Base-by-base conservation (phyloP, 2,888 invertebrate genomes). In the Drymonia ruficornis region DNA sequence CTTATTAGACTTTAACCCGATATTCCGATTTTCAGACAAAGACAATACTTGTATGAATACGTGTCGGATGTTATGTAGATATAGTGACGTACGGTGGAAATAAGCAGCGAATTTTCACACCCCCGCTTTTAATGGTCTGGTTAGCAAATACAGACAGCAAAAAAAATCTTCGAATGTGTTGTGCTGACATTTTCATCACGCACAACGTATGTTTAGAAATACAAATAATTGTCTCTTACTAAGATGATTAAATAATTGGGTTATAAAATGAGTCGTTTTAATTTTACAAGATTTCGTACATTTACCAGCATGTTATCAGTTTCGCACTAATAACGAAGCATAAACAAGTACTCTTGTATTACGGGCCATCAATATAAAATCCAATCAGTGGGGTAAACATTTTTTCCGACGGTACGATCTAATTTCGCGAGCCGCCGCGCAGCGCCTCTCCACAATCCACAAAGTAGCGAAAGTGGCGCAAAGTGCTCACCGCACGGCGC, bases 61-160 rank as follows among this genome's bases (percentile, higher is more conserved):
- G 9, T 46, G 42, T 44, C 31, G 56, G 50, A 16, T 42, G 51
- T 50, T 50, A 65, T 62, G 55, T 65, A 67, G 64, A 72, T 64
- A 57, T 64, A 53, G 56, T 48, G 42, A 59, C 68, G 70, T 64
- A 67, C 67, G 56, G 73, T 67, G 83, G 82, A 87, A 87, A 87
- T 87, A 89, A 88, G 88, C 87, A 83, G 88, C 84, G 76, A 89
- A 87, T 88, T 88, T 87, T 86, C 86, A 83, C 87, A 86, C 88
- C 87, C 86, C 78, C 78, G 69, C 79, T 84, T 87, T 87, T 87
- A 87, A 88, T 87, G 84, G 86, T 83, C 83, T 84, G 82, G 80
- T 81, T 81, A 78, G 70, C 71, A 76, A 65, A 75, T 81, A 88
- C 78, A 53, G 84, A 65, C 64, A 55, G 76, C 80, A 86, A 66